Conservation (phyloP, 2,113 vertebrate genomes). For the Peucedramus taeniatus region DNA sequence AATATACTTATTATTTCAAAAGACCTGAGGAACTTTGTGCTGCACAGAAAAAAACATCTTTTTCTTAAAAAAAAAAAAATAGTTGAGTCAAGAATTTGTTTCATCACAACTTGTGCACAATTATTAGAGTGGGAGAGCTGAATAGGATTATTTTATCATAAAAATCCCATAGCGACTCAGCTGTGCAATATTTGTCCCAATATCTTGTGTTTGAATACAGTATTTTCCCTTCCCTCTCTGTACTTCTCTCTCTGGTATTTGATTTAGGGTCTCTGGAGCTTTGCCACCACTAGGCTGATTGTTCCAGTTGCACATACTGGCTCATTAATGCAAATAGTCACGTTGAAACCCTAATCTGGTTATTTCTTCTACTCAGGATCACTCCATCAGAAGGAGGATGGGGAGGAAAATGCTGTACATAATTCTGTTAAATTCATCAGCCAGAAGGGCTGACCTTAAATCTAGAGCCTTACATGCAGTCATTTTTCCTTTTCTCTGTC, state of each 20-base stretch:
- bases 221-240: not conserved
- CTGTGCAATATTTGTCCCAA: not conserved
- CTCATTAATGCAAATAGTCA: not conserved
- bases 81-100: not conserved
- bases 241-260: not conserved
- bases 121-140: not conserved
- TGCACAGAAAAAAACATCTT: not conserved
- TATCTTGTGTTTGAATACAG: not conserved
- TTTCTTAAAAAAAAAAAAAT: not conserved
- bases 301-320: not conserved
- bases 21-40: not conserved
- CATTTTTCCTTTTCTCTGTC: conserved; percentile 15
- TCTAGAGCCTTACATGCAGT: not conserved
- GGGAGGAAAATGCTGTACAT: not conserved
- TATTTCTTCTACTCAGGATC: not conserved
- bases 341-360: not conserved
- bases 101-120: not conserved
- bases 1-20: not conserved
- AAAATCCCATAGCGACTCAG: not conserved
- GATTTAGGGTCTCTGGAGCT: not conserved
- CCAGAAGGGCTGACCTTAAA: conserved; percentile 20
- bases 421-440: conserved; percentile 20
- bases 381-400: not conserved
- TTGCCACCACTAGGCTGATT: not conserved
- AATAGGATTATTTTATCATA: not conserved